phyloP scores from a whole-genome alignment of 1,140 invertebrate genomes.

The Hylyphantes graminicola region DNA sequence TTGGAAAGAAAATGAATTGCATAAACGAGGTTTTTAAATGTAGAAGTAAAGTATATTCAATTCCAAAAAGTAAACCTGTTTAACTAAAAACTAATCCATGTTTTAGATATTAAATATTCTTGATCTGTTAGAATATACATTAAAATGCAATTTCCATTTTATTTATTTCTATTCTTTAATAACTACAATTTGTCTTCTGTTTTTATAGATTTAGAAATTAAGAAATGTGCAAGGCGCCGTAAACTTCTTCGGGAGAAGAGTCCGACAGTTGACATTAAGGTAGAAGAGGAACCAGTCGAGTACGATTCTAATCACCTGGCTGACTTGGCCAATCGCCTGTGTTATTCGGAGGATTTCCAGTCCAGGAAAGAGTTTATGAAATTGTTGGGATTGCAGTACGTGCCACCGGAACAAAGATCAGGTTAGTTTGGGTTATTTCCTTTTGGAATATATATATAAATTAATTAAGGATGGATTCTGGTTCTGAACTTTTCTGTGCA shows the following conservation, averaged over 20 bases:
- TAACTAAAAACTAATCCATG: no score
- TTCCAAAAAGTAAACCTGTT: no score
- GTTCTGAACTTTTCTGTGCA: no score
- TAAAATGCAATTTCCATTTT: background rate
- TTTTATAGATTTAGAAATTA: slow-evolving; percentile 59
- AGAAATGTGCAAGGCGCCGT: slow-evolving; percentile 53
- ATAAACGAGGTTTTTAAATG: no score
- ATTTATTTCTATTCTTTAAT: background rate
- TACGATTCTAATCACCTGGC: slow-evolving; percentile 29
- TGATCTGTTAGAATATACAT: background rate
- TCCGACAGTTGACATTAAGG: slow-evolving; percentile 4
- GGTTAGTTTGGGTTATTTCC: background rate
- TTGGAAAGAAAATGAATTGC: no score
- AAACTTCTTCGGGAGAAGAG: slow-evolving; percentile 38
- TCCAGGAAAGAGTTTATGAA: slow-evolving; percentile 36
- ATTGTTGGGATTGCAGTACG: slow-evolving; percentile 16
- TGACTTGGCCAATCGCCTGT: slow-evolving; percentile 40
- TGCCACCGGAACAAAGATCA: slow-evolving; percentile 37
- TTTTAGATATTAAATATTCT: background rate
- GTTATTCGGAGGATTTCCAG: slow-evolving; percentile 27
- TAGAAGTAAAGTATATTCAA: no score
- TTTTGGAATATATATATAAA: no score
- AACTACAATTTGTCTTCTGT: background rate
- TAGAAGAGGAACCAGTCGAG: slow-evolving; percentile 15
- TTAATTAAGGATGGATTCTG: no score